Conservation (phyloP, 2,113 vertebrate genomes). For the Fukomys damarensis region DNA sequence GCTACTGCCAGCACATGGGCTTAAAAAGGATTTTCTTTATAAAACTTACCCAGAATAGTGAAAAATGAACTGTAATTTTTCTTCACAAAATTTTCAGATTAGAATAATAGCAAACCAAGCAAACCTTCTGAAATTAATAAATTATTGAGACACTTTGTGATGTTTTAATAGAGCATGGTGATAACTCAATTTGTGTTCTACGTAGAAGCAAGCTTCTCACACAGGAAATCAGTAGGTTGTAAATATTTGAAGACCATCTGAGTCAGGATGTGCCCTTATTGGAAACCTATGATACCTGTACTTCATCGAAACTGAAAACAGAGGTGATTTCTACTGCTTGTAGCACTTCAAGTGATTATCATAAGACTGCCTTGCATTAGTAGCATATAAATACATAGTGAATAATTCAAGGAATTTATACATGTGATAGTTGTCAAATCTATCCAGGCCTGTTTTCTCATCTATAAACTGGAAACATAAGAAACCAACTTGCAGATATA, state of each 20-base stretch:
- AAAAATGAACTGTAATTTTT: conserved; percentile 8
- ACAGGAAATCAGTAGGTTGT: background rate
- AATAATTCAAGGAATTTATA: background rate
- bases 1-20: background rate
- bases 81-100: background rate
- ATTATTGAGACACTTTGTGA: background rate
- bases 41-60: background rate
- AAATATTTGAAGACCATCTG: background rate
- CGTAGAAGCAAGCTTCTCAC: background rate
- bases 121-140: background rate
- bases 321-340: background rate
- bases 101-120: background rate
- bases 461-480: background rate
- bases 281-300: background rate
- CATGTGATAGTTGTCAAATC: background rate
- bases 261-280: background rate
- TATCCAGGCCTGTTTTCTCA: background rate
- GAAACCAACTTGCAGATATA: background rate
- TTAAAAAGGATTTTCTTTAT: background rate
- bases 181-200: background rate
- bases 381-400: background rate
- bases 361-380: background rate
- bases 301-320: background rate
- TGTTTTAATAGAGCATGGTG: background rate
- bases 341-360: background rate